Percentiles rank a stretch among this genome's conserved stretches.
phyloP scores from a whole-genome alignment of 1,140 invertebrate genomes.

The Eupristina koningsbergeri region DNA sequence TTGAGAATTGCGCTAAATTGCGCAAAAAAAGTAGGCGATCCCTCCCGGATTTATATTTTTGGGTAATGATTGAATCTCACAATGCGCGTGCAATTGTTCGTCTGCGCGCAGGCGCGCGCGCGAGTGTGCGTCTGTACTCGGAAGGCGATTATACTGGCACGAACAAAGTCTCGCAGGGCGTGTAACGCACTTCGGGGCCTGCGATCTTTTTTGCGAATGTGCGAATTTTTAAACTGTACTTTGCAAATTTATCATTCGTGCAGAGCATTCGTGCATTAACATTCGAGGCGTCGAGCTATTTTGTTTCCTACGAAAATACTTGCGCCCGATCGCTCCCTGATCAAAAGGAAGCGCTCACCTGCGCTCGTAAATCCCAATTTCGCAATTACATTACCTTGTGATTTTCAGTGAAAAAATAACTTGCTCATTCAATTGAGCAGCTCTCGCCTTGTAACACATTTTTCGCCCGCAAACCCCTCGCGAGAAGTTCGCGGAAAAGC shows the following conservation, averaged over 20 bases:
- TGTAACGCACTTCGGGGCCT: not conserved
- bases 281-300: not conserved
- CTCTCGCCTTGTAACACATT: too few species aligned
- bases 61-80: not conserved
- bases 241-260: too few species aligned
- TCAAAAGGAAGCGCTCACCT: not conserved
- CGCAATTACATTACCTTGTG: not conserved
- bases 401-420: too few species aligned
- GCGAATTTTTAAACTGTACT: too few species aligned
- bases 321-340: not conserved
- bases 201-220: too few species aligned
- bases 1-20: constrained; percentile 12
- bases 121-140: not conserved
- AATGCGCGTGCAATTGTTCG: not conserved
- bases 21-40: not conserved
- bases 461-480: too few species aligned
- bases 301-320: not conserved
- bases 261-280: not conserved
- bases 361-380: not conserved
- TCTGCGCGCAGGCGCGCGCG: not conserved
- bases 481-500: not conserved
- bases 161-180: not conserved
- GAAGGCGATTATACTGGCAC: not conserved
- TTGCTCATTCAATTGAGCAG: too few species aligned
- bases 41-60: not conserved